Evolutionary conservation across 2,888 invertebrate genomes (phyloP), one percentile per base, ranked within the genome.

Genomic region (Ophion ellenae): DNA sequence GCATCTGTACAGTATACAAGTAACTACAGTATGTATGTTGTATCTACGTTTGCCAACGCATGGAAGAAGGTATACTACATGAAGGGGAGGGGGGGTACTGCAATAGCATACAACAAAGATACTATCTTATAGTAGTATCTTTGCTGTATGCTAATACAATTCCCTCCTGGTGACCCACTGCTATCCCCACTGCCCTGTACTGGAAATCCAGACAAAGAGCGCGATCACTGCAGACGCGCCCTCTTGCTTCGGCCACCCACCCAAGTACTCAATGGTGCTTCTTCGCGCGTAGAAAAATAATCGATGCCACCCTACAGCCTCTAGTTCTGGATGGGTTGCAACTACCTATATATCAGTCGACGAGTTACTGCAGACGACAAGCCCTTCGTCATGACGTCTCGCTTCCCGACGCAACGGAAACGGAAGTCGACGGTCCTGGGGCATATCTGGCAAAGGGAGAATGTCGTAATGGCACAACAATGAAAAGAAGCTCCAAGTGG

Each of bases 251-350:
- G 86, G 87, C 85, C 87, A 85, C 86, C 88, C 73, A 71, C 66
- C 85, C 70, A 82, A 85, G 86, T 83, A 75, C 77, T 84, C 59
- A 61, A 66, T 84, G 86, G 89, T 88, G 90, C 84, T 89, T 87
- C 86, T 87, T 87, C 90, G 88, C 88, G 90, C 89, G 91, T 90
- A 90, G 90, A 91, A 92, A 92, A 92, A 92, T 92, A 92, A 92
- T 92, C 92, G 92, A 91, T 91, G 90, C 88, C 88, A 85, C 77
- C 84, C 79, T 69, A 63, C 75, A 69, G 74, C 75, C 66, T 69
- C 85, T 61, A 57, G 47, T 63, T 45, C 57, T n/a, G 75, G 40
- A 59, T 36, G 70, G 40, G 57, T 53, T 20, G 17, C 9, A 20
- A 57, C 28, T 20, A 47, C 28, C 14, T 64, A 24, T 40, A 64